Evolutionary conservation across 1,140 invertebrate species (phyloP), one percentile per base, ranked within the genome.

Genomic region (Nilaparvata lugens): DNA sequence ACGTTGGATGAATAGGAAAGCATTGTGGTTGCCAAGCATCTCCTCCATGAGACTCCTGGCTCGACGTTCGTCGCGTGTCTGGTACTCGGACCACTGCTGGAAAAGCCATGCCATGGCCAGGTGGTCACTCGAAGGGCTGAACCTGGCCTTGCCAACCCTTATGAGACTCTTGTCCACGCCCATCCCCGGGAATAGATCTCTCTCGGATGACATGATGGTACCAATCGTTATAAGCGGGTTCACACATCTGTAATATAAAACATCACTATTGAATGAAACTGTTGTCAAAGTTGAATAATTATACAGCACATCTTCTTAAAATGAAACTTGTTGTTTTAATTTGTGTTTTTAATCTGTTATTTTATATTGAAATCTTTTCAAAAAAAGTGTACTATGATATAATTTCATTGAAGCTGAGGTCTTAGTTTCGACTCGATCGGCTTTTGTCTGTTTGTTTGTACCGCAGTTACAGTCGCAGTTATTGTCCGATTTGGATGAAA

Each of bases 61-160:
- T 48, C 11, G 13, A 16, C 18, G 18, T 16, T 48, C 45, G 9
- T 48, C 68, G 9, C 59, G 45, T 18, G 71, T 61, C 0, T 52
- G 24, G 16, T 68, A 6, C 11, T 58, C 35, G 16, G 73, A 68
- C 70, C 75, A 81, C 43, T 79, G 68, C 9, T 73, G 61, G 48
- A 73, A 75, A 7, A 83, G 66, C 73, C 76, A 76, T 25, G 74
- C 69, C 0, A 79, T 25, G 1, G 78, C 73, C 2, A 75, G 58
- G 65, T 83, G 80, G 66, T 84, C 82, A 7, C 80, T 82, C 0
- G 70, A 70, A 4, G 72, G 58, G 63, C 75, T 76, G 68, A 71
- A 79, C 13, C 70, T 57, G 13, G 67, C 38, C 67, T 82, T 83
- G 1, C 74, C 66, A 25, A 68, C 45, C 24, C 77, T 73, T 2